These are phyloP conservation scores for Hipposideros armiger DNA, from an alignment of 2,113 vertebrate genomes.

Conservation along the genomic window DNA sequence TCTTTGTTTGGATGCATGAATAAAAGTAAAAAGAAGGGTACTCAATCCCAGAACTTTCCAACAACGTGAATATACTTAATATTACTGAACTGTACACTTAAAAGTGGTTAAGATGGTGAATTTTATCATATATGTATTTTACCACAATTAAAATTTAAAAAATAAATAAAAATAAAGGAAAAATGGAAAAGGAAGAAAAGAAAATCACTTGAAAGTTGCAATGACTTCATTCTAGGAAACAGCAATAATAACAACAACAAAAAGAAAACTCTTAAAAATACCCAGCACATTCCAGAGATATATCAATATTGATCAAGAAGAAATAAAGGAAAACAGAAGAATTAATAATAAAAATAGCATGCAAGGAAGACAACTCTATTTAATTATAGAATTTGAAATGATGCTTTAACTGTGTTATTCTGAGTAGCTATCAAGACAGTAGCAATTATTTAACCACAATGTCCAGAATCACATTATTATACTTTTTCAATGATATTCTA, in stretches of 20 bases:
- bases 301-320: slow-evolving; percentile 4
- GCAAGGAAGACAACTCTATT: slow-evolving; percentile 63
- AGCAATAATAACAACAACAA: not conserved
- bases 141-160: not conserved
- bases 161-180: not conserved
- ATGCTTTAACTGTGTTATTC: slow-evolving; percentile 57
- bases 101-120: not conserved
- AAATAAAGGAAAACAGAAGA: slow-evolving; percentile 56
- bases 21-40: not conserved
- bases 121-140: not conserved
- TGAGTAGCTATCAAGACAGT: slow-evolving; percentile 67
- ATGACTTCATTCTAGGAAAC: not conserved
- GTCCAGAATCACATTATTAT: slow-evolving; percentile 69
- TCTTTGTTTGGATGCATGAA: not conserved
- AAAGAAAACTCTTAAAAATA: not conserved
- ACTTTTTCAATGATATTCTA: slow-evolving; percentile 49
- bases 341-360: slow-evolving; percentile 56
- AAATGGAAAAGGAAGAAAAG: not conserved
- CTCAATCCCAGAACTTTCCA: not conserved
- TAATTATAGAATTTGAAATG: slow-evolving; percentile 74
- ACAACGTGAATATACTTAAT: not conserved
- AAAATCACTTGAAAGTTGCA: not conserved
- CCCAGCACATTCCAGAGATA: not conserved
- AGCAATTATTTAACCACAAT: slow-evolving; percentile 70
- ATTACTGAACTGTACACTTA: not conserved